These are phyloP conservation scores for Machimus atricapillus DNA, from an alignment of 2,888 invertebrate genomes.

Conservation along the genomic window DNA sequence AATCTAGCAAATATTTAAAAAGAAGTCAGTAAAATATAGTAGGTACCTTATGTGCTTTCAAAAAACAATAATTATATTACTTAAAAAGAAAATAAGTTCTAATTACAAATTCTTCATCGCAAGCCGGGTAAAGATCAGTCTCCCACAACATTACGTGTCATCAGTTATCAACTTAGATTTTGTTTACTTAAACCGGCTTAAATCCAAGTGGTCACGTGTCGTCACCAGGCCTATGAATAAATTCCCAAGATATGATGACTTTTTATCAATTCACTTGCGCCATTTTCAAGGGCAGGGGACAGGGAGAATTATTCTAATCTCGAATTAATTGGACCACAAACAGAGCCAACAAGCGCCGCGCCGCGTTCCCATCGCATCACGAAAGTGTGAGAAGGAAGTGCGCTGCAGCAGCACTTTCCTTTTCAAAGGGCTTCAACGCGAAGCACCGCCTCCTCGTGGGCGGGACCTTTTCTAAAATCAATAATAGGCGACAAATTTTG, in stretches of 20 bases:
- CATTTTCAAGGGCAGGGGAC: conserved; percentile 17
- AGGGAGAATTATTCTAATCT: conserved; percentile 4
- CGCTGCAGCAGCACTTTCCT: background rate
- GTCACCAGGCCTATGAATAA: conserved; percentile 15
- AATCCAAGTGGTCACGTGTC: conserved; percentile 20
- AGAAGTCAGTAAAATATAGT: no score
- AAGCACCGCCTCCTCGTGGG: conserved; percentile 4
- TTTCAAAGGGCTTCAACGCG: background rate
- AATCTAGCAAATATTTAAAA: no score
- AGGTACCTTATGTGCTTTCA: no score
- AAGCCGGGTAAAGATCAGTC: background rate
- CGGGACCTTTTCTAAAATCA: conserved; percentile 9
- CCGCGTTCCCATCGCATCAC: background rate
- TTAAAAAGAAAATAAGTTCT: background rate
- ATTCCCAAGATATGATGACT: background rate
- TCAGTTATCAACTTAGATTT: background rate
- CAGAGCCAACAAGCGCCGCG: background rate
- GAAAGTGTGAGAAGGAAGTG: background rate
- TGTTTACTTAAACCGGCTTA: conserved; percentile 15
- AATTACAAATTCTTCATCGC: no score
- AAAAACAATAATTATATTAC: background rate
- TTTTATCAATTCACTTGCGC: conserved; percentile 28
- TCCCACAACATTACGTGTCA: background rate
- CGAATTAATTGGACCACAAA: conserved; percentile 35
- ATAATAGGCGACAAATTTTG: background rate